Evolutionary conservation across 2,888 invertebrate genomes (phyloP), one percentile per base, ranked within the genome.

Genomic region (Drosophila demipolita): DNA sequence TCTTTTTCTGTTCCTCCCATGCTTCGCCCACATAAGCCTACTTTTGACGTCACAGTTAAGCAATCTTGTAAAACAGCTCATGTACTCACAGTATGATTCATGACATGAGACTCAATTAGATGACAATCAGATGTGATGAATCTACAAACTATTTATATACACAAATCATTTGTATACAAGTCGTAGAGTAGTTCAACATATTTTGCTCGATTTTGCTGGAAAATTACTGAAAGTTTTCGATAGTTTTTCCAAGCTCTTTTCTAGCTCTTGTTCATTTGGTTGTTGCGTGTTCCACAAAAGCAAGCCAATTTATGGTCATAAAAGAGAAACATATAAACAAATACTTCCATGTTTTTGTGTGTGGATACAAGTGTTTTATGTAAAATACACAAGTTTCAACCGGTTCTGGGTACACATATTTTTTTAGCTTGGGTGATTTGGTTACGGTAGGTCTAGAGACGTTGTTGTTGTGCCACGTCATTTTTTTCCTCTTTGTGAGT

Each of bases 401-500:
- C 87, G 87, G 84, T 84, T 88, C 62, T 66, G 67, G 65, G 59
- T 54, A 38, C 55, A 65, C 50, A 64, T 38, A 20, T 40, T 35
- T 38, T 29, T 35, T 4, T 76, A 32, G 59, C 67, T 68, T 53
- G 66, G 15, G 20, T 23, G 15, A 42, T 59, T 55, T 66, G 48
- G 38, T 35, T 58, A 26, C 67, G 48, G 55, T 70, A 54, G 83
- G 49, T 66, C 65, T 62, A 70, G 62, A 74, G 87, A 74, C 88
- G 83, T 77, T 53, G 73, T 62, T 65, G 68, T 69, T 38, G 65
- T 57, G 89, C 84, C 89, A 84, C 89, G 89, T 87, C 82, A 73
- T 71, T 42, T 71, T 63, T 57, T 36, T 23, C 26, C 26, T 60
- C 32, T 55, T 50, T 62, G 20, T 48, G 33, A 45, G 50, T 52